A percentile compares a stretch with the other conserved stretches of the same genome.
Evolutionary conservation across 2,888 invertebrate species (phyloP).

Genomic region (Cheilosia vernalis): DNA sequence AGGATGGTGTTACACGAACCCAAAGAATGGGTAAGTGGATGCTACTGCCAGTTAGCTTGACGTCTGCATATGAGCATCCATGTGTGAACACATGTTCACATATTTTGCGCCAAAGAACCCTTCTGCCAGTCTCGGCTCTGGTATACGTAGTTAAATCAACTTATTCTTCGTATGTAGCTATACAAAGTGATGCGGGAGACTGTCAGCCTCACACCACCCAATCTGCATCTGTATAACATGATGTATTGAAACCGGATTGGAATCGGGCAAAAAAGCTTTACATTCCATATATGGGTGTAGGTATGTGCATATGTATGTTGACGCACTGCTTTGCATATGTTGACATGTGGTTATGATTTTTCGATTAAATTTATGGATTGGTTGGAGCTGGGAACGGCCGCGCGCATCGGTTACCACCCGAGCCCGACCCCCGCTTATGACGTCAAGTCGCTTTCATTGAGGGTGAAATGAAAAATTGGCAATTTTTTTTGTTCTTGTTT

Average conservation of each 20-base stretch:
- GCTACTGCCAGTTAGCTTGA: slow-evolving; percentile 67
- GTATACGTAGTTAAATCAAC: slow-evolving; percentile 39
- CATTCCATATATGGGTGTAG: slow-evolving; percentile 39
- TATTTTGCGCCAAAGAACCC: slow-evolving; percentile 69
- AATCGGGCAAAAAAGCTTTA: slow-evolving; percentile 67
- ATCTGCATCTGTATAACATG: slow-evolving; percentile 65
- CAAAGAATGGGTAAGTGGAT: slow-evolving; percentile 63
- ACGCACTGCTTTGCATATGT: slow-evolving; percentile 77
- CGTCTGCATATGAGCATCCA: slow-evolving; percentile 75
- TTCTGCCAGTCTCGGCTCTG: slow-evolving; percentile 49
- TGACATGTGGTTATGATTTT: slow-evolving; percentile 80
- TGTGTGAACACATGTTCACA: slow-evolving; percentile 75
- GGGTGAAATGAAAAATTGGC: slow-evolving; percentile 77
- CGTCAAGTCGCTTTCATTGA: slow-evolving; percentile 35
- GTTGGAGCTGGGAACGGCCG: slow-evolving; percentile 72
- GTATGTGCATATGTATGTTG: slow-evolving; percentile 8
- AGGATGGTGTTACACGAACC: slow-evolving; percentile 23
- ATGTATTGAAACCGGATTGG: slow-evolving; percentile 75
- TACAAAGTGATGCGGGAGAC: slow-evolving; percentile 33
- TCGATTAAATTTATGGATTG: slow-evolving; percentile 80
- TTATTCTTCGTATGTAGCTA: slow-evolving; percentile 36
- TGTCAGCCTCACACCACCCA: slow-evolving; percentile 42
- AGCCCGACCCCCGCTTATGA: slow-evolving; percentile 10
- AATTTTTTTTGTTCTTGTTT: slow-evolving; percentile 44
- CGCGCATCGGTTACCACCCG: slow-evolving; percentile 67